phyloP scores from a whole-genome alignment of 1,140 invertebrate genomes.

The Oncopodura yosiiana region DNA sequence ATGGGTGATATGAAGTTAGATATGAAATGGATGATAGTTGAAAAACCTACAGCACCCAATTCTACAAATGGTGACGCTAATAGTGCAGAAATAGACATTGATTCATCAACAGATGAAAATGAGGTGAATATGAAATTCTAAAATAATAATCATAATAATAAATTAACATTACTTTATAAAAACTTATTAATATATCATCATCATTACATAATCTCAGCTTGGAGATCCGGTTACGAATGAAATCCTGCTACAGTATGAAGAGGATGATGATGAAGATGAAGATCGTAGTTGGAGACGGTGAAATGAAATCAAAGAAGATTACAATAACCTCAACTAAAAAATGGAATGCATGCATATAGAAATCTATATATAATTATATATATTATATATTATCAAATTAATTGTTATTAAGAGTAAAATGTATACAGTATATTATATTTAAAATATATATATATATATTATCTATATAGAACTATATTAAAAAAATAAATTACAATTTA shows the following conservation, averaged over 20 bases:
- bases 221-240: constrained; percentile 38
- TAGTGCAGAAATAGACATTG: constrained; percentile 40
- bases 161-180: not conserved
- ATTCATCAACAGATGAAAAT: constrained; percentile 40
- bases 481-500: no score
- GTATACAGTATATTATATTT: no score
- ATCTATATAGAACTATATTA: no score
- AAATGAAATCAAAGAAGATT: not conserved
- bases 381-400: no score
- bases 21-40: constrained; percentile 39
- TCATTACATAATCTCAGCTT: constrained; percentile 8
- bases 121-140: not conserved
- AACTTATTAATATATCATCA: not conserved
- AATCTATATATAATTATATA: no score
- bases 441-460: no score
- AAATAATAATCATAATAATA: not conserved
- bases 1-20: constrained; percentile 49
- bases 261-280: constrained; percentile 52
- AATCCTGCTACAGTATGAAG: constrained; percentile 43
- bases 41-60: constrained; percentile 38
- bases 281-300: constrained; percentile 50
- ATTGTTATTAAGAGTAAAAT: no score
- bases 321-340: no score
- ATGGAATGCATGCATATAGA: no score
- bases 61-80: constrained; percentile 43